Conservation (phyloP, 2,888 invertebrate genomes). For the Xestia rhomboidea region DNA sequence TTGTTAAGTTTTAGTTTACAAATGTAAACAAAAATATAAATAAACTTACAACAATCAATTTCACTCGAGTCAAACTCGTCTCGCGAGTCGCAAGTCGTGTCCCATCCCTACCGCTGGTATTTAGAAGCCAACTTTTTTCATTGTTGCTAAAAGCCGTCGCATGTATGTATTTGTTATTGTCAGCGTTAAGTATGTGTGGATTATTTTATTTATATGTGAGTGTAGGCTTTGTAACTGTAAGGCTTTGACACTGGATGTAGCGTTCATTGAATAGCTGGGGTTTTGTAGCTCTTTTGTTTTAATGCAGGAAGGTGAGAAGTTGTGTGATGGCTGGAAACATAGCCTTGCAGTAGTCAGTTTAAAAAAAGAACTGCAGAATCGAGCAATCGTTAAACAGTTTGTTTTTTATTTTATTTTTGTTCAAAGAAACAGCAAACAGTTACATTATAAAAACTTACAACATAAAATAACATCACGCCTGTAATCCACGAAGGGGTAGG, state of each 20-base stretch:
- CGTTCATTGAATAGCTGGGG: conserved; percentile 27
- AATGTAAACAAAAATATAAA: neutral
- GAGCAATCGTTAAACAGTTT: neutral
- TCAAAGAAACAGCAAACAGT: neutral
- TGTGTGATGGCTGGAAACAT: neutral
- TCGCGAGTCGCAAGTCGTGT: neutral
- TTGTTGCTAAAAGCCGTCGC: conserved; percentile 75
- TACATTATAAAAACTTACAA: neutral
- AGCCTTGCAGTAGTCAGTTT: neutral
- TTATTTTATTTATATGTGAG: conserved; percentile 59
- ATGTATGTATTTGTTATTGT: conserved; percentile 75
- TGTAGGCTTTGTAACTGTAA: conserved; percentile 39
- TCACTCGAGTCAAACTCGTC: conserved; percentile 16
- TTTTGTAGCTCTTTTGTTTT: conserved; percentile 1
- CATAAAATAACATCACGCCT: neutral
- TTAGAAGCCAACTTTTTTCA: conserved; percentile 69
- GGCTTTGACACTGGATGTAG: conserved; percentile 41
- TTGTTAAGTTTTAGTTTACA: too few species aligned
- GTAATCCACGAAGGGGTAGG: neutral
- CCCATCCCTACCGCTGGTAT: conserved; percentile 61
- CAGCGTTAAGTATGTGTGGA: conserved; percentile 64
- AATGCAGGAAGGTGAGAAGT: neutral
- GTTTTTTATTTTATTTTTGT: neutral
- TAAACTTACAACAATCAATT: conserved; percentile 5
- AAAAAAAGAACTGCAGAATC: neutral